phyloP scores from a whole-genome alignment of 2,797 vertebrate genomes.

The Morus bassanus region DNA sequence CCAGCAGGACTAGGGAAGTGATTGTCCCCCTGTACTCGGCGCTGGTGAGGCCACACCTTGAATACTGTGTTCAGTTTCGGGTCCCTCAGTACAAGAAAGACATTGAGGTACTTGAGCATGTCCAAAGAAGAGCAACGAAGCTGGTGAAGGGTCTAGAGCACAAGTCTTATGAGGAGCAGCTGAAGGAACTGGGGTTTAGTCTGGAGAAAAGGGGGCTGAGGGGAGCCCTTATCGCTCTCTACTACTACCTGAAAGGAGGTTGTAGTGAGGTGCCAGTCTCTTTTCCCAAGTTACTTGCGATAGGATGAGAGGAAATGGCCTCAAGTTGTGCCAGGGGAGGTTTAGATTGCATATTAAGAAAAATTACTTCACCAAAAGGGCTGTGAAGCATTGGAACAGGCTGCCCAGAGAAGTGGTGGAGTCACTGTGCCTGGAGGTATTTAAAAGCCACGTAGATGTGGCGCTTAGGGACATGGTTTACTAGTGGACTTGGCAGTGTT shows the following conservation, averaged over 20 bases:
- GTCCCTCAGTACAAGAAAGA: not conserved
- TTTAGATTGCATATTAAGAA: not conserved
- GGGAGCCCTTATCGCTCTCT: not conserved
- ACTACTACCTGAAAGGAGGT: not conserved
- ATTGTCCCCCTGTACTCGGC: not conserved
- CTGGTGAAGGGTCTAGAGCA: not conserved
- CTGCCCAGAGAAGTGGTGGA: not conserved
- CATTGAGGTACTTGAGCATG: not conserved
- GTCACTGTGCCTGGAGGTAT: not conserved
- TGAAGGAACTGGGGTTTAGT: not conserved
- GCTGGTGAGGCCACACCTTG: not conserved
- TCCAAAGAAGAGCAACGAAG: not conserved
- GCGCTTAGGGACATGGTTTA: not conserved
- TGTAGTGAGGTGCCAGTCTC: accelerated
- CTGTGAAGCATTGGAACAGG: not conserved
- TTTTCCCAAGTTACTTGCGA: not conserved
- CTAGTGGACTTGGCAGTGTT: not conserved
- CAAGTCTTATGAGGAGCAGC: not conserved
- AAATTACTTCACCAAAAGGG: not conserved
- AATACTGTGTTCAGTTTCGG: not conserved
- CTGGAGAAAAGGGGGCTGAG: too few species aligned
- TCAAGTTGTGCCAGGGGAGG: not conserved
- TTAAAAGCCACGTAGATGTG: not conserved
- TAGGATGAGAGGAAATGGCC: not conserved
- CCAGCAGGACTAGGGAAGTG: not conserved